phyloP scores from a whole-genome alignment of 2,113 vertebrate species.

The Cyrtonyx montezumae region DNA sequence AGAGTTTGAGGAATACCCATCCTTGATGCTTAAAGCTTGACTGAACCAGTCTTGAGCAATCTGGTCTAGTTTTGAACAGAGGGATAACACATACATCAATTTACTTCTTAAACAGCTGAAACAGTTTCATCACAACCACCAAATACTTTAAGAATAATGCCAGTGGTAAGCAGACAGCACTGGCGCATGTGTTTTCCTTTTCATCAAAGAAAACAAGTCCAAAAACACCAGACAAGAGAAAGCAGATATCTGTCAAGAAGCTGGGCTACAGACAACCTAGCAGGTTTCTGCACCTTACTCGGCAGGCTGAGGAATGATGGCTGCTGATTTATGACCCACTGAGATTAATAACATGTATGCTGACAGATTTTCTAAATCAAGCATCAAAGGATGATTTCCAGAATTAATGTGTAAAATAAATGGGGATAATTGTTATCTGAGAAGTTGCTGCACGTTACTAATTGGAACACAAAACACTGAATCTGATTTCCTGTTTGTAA shows the following conservation, averaged over 20 bases:
- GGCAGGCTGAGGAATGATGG: background rate
- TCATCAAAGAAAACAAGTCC: background rate
- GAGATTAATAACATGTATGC: background rate
- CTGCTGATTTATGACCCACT: background rate
- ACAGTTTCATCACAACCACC: background rate
- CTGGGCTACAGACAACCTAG: background rate
- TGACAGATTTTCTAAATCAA: slow-evolving; percentile 19
- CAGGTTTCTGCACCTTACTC: background rate
- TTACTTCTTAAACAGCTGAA: background rate
- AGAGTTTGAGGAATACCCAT: background rate
- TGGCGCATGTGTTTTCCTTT: background rate
- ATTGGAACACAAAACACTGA: background rate
- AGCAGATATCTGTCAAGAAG: background rate
- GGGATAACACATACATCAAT: background rate
- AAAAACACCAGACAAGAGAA: background rate
- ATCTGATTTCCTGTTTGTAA: background rate
- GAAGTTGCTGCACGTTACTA: background rate
- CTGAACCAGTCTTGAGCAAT: background rate
- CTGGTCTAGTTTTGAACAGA: background rate
- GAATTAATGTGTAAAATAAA: background rate
- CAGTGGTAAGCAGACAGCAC: background rate
- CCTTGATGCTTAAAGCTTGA: background rate
- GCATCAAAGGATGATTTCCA: background rate
- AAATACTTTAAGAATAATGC: background rate
- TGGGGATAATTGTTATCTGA: background rate